A percentile compares a stretch with the other conserved stretches of the same genome.
Evolutionary conservation across 2,888 invertebrate species (phyloP).

Genomic region (Tinea semifulvella): DNA sequence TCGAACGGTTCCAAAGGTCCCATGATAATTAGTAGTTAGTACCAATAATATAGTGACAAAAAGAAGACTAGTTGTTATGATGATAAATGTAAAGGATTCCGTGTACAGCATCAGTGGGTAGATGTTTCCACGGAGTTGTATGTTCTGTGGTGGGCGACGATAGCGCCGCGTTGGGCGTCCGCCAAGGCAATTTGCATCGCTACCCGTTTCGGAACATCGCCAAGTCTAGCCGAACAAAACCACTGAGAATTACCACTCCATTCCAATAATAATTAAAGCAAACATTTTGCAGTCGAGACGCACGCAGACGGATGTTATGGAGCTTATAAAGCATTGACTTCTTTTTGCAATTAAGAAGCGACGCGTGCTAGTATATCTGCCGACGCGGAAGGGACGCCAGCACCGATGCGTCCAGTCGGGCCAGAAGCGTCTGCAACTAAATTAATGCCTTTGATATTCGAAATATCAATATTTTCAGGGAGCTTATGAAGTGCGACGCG

Average conservation of each 20-base stretch:
- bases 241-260: conserved; percentile 64
- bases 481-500: conserved; percentile 49
- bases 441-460: conserved; percentile 63
- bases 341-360: conserved; percentile 63
- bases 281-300: conserved; percentile 61
- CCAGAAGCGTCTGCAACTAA: conserved; percentile 45
- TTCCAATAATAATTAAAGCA: conserved; percentile 68
- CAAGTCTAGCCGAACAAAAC: conserved; percentile 68
- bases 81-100: conserved; percentile 1
- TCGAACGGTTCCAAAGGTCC: too few relatives aligned
- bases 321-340: conserved; percentile 63
- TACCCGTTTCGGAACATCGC: conserved; percentile 66
- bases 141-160: conserved; percentile 28
- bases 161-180: conserved; percentile 62
- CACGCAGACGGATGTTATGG: conserved; percentile 58
- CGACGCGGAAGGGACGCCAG: conserved; percentile 62
- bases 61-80: too few relatives aligned
- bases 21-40: too few relatives aligned
- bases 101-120: conserved; percentile 1
- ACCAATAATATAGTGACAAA: too few relatives aligned
- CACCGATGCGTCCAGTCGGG: conserved; percentile 51
- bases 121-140: conserved; percentile 6
- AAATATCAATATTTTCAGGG: conserved; percentile 61
- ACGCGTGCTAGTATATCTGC: conserved; percentile 52
- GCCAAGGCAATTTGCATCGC: conserved; percentile 68